Conservation (phyloP, 2,888 invertebrate species). For the Hypselothyrea guttata region DNA sequence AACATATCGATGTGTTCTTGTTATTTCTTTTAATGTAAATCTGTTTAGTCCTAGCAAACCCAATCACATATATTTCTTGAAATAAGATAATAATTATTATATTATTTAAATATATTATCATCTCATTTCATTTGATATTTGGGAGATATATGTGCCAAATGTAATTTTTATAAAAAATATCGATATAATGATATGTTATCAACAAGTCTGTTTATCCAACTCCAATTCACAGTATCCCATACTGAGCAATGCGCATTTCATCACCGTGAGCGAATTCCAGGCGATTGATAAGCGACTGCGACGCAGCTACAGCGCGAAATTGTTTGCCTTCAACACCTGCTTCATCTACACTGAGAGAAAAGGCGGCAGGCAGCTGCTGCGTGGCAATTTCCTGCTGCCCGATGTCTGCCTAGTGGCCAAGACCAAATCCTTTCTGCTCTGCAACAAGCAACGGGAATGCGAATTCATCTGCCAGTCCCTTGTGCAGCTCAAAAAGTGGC, state of each 20-base stretch:
- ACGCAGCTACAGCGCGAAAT: slow-evolving; percentile 36
- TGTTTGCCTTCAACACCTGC: slow-evolving; percentile 44
- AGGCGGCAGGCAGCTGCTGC: slow-evolving; percentile 21
- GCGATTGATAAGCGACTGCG: slow-evolving; percentile 18
- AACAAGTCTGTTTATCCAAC: neutral
- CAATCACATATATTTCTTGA: too few relatives aligned
- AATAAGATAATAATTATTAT: too few relatives aligned
- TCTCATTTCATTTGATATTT: too few relatives aligned
- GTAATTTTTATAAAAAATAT: too few relatives aligned
- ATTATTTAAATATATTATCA: too few relatives aligned
- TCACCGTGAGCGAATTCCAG: slow-evolving; percentile 28
- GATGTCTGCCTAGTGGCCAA: slow-evolving; percentile 39
- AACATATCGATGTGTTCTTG: too few relatives aligned
- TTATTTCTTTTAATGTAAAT: too few relatives aligned
- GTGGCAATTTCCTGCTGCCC: slow-evolving; percentile 34
- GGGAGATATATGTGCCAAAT: too few relatives aligned
- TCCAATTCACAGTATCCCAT: slow-evolving; percentile 19
- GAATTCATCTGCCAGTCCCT: slow-evolving; percentile 30
- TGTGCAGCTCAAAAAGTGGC: slow-evolving; percentile 24
- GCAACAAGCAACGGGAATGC: slow-evolving; percentile 41
- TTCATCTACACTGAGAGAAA: slow-evolving; percentile 33
- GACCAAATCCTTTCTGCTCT: slow-evolving; percentile 36
- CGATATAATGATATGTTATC: too few relatives aligned
- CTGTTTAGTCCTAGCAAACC: too few relatives aligned
- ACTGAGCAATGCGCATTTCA: slow-evolving; percentile 28